A percentile compares a stretch with the other conserved stretches of the same genome.
These are phyloP conservation scores for Lindbergichthys nudifrons DNA, from an alignment of 2,797 vertebrate species.

Conservation along the genomic window DNA sequence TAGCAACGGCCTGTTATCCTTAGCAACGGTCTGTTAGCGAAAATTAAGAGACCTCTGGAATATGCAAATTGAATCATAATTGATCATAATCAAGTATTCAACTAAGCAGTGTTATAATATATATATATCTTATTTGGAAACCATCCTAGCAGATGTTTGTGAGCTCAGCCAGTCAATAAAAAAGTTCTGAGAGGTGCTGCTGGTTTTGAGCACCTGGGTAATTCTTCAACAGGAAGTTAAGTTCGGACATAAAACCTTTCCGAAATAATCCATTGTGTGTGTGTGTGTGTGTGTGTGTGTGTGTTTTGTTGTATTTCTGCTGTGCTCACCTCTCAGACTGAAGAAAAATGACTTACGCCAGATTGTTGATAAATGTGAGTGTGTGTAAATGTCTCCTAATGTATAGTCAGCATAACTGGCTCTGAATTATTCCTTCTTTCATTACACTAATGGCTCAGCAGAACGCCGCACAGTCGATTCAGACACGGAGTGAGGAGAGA, in stretches of 20 bases:
- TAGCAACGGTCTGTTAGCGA: no score
- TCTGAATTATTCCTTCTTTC: slow-evolving; percentile 59
- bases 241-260: background rate
- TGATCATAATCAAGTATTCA: no score
- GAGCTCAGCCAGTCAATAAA: background rate
- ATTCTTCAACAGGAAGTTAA: background rate
- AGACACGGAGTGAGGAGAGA: background rate
- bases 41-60: no score
- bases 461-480: slow-evolving; percentile 19
- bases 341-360: slow-evolving; percentile 12
- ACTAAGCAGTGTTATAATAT: no score
- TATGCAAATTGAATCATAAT: no score
- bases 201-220: background rate
- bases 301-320: background rate
- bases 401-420: slow-evolving; percentile 53
- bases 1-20: no score
- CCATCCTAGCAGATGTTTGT: background rate
- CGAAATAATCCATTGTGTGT: background rate
- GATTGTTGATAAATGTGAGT: slow-evolving; percentile 48
- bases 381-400: slow-evolving; percentile 54
- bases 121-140: no score
- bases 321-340: slow-evolving; percentile 1
- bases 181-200: slow-evolving; percentile 8
- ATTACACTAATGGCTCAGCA: slow-evolving; percentile 64
- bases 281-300: no score